Percentiles rank a stretch among this genome's conserved stretches.
Evolutionary conservation across 2,888 invertebrate genomes (phyloP).

Genomic region (Drosophila kanekoi): DNA sequence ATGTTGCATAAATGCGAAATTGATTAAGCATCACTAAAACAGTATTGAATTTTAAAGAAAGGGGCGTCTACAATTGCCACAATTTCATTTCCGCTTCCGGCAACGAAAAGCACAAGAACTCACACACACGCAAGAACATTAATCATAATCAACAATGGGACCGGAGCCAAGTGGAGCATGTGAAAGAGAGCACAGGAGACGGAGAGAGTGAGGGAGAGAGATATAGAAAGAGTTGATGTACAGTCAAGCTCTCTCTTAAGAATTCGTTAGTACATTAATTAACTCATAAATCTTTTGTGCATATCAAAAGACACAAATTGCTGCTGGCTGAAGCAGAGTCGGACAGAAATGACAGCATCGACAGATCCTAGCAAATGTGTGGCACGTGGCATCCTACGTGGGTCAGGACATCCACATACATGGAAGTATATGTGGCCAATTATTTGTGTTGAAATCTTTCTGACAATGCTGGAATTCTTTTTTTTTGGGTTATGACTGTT

Average conservation of each 20-base stretch:
- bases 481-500: conserved; percentile 38
- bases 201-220: no score
- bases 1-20: conserved; percentile 38
- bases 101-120: conserved; percentile 6
- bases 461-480: conserved; percentile 22
- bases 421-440: conserved; percentile 22
- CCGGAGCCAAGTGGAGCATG: conserved; percentile 13
- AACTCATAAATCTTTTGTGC: conserved; percentile 79
- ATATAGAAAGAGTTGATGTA: neutral
- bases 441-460: conserved; percentile 49
- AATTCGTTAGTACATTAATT: conserved; percentile 64
- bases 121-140: conserved; percentile 37
- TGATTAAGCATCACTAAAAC: conserved; percentile 41
- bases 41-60: conserved; percentile 54
- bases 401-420: conserved; percentile 14
- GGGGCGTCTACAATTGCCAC: conserved; percentile 21
- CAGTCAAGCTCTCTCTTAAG: conserved; percentile 18
- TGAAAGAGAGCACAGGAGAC: neutral
- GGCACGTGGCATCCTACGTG: conserved; percentile 30
- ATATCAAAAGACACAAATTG: conserved; percentile 70
- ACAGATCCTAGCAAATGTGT: conserved; percentile 20
- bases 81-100: conserved; percentile 62
- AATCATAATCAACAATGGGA: conserved; percentile 68
- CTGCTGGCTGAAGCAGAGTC: conserved; percentile 20
- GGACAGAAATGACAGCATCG: conserved; percentile 19